Base-by-base conservation (phyloP, 2,797 vertebrate genomes). In the Odontamblyopus lacepedii region DNA sequence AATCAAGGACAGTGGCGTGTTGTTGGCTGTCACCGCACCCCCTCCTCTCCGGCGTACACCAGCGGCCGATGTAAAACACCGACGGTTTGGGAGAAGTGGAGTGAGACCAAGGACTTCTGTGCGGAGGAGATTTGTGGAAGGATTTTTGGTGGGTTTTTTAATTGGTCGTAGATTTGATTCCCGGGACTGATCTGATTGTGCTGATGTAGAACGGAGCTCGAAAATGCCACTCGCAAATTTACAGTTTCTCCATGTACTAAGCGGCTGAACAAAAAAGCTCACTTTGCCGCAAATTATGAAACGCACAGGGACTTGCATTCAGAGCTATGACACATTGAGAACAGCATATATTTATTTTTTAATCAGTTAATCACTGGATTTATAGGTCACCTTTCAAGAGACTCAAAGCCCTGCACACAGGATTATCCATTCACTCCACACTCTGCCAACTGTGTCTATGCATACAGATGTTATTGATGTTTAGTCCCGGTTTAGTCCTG, bases 21-120 rank as follows among this genome's bases (percentile, higher is more conserved):
- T 68, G 57, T 62, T 66, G 73, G 70, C 71, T 78, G 82, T 83
- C 80, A 56, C 12, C 41, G 8, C 67, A 27, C 69, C 67, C 69
- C 76, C 15, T 30, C 76, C 16, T 27, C 51, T 9, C n/a, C 63
- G 67, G 70, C 16, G 72, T 70, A 56, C 65, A 55, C 29, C 61
- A 4, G 7, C 29, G 29, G 9, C 48, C n/a, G 5, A 64, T 68
- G 78, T 74, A 69, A 73, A 73, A 73, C 73, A 59, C 19, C 12
- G 67, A 62, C 23, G 23, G 67, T 69, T 51, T 3, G 63, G 1
- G 53, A 53, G 27, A 1, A 53, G 19, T 11, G 27, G 7, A 29
- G 27, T 16, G 41, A 26, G 32, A 23, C 27, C 55, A 57, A 57
- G 55, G 32, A 57, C 51, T 57, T 56, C 15, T 5, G 38, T 56